Evolutionary conservation across 2,113 vertebrate species (phyloP).

Genomic region (Seriola dumerili): DNA sequence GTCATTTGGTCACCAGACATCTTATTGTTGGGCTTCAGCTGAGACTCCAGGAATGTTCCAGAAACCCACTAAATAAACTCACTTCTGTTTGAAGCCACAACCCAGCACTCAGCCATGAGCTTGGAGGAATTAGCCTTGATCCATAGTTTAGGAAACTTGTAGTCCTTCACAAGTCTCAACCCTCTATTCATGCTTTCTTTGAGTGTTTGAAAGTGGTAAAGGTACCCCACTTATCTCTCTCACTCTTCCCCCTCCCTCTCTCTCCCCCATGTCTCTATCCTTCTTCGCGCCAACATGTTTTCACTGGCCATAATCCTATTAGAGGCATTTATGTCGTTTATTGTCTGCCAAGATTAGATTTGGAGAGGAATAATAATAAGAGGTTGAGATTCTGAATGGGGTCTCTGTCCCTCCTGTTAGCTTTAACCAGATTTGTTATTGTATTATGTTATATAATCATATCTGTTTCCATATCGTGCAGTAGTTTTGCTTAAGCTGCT

Average conservation of each 20-base stretch:
- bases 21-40: constrained; percentile 47
- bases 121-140: constrained; percentile 65
- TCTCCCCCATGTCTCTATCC: constrained; percentile 24
- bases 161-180: constrained; percentile 43
- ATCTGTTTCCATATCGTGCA: constrained; percentile 69
- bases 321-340: constrained; percentile 77
- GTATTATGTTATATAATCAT: constrained; percentile 73
- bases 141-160: constrained; percentile 60
- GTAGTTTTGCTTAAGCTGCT: constrained; percentile 62
- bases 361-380: constrained; percentile 71
- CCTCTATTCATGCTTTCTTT: constrained; percentile 49
- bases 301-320: constrained; percentile 70
- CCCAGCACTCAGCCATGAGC: constrained; percentile 41
- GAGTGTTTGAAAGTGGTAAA: constrained; percentile 53
- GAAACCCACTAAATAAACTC: constrained; percentile 61
- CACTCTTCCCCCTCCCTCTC: background rate
- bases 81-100: constrained; percentile 59
- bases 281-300: constrained; percentile 66
- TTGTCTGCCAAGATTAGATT: constrained; percentile 79
- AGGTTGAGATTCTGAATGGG: constrained; percentile 71
- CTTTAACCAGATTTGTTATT: constrained; percentile 75
- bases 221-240: constrained; percentile 37
- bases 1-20: constrained; percentile 51
- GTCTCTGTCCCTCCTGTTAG: constrained; percentile 66
- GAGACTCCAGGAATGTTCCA: constrained; percentile 69